Base-by-base conservation (phyloP, 2,113 vertebrate genomes). In the Thymallus thymallus region DNA sequence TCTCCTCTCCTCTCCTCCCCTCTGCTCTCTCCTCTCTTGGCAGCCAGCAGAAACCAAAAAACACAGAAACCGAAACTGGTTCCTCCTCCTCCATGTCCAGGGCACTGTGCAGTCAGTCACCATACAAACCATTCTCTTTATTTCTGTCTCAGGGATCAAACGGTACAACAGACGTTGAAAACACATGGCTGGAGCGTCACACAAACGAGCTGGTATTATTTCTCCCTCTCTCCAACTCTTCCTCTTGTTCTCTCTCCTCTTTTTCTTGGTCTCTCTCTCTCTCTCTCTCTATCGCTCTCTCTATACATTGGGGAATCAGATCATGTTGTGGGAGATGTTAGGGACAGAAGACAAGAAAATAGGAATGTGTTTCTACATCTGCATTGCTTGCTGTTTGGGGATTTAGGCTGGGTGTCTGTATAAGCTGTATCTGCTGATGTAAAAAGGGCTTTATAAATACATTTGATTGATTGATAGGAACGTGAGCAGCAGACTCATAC, bases 401-500 rank as follows among this genome's bases (percentile, higher is more conserved):
- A 10, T 41, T 12, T 41, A 41, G 9, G 35, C 35, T 41, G 35
- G 9, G 35, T 41, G 10, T 41, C 35, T 41, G 35, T 41, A 41
- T 9, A 3, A 41, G 35, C 35, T 41, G 35, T 41, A 41, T 41
- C 7, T 10, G 35, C 35, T 41, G 35, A 41, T 41, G 9, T 41
- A 41, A 41, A 41, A 41, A 41, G 2, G 35, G 35, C 2, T 41
- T 41, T 41, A 41, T 41, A 41, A 3, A 10, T 41, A 41, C 35
- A 41, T 41, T 41, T 41, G 35, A 41, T 41, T 41, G 35, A 41
- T 10, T 41, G 35, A 41, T 41, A 41, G 35, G 35, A 10, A 41
- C 9, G 35, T 41, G 35, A 41, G 35, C 32, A 69, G 66, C 51
- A 75, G 63, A 75, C 72, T 72, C n/a, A 74, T 72, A 32, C 30